Conservation (phyloP, 2,797 vertebrate genomes). For the Macrochelys suwanniensis region DNA sequence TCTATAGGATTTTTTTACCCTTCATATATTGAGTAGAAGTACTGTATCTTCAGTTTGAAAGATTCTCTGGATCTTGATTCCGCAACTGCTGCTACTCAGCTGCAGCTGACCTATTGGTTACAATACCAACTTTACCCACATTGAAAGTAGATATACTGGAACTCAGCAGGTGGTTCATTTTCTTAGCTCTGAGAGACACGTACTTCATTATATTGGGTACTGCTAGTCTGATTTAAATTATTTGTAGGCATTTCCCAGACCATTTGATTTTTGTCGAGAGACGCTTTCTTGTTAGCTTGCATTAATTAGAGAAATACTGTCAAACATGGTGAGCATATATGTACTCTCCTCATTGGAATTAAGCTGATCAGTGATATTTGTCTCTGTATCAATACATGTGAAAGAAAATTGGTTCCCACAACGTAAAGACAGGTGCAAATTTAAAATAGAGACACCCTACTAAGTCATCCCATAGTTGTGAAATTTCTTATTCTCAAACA, state of each 20-base stretch:
- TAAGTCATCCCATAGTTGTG: background rate
- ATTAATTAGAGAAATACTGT: background rate
- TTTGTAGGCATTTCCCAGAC: background rate
- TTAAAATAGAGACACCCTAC: background rate
- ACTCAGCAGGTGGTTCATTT: background rate
- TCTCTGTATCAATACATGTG: background rate
- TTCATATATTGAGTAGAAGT: fast-evolving
- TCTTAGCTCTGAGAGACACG: background rate
- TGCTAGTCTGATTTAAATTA: slow-evolving; percentile 4
- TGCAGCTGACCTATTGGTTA: background rate
- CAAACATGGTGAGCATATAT: background rate
- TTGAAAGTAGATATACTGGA: background rate
- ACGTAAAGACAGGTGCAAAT: background rate
- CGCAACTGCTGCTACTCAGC: background rate
- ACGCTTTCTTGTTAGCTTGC: background rate
- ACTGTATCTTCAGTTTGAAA: background rate
- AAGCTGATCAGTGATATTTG: background rate
- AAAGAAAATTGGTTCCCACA: background rate
- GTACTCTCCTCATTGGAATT: background rate
- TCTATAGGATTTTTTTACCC: background rate
- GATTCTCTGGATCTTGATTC: background rate
- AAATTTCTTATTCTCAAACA: background rate
- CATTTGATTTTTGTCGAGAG: background rate
- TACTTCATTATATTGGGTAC: background rate
- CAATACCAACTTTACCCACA: background rate